Evolutionary conservation across 2,888 invertebrate genomes (phyloP).

Genomic region (Trichogramma dendrolimi): DNA sequence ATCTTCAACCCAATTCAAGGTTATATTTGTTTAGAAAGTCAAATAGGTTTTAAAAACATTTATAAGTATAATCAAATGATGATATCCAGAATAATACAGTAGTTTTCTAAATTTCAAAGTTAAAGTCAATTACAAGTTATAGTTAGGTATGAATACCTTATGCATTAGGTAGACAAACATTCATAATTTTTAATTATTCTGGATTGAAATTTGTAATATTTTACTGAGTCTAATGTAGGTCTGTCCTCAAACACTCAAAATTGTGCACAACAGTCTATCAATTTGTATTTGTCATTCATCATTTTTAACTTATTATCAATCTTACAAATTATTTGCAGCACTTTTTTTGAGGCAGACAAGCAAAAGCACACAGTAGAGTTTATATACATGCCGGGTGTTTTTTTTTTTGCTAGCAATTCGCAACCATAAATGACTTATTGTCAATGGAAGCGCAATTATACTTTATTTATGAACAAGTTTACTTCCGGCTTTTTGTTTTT

Average conservation of each 20-base stretch:
- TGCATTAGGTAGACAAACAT: too few species aligned
- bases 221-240: constrained; percentile 52
- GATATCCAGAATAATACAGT: constrained; percentile 27
- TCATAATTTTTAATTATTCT: constrained; percentile 45
- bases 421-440: background rate
- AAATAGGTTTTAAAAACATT: too few species aligned
- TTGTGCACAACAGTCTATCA: constrained; percentile 15
- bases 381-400: constrained; percentile 51
- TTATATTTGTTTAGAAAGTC: too few species aligned
- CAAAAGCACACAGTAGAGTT: constrained; percentile 51
- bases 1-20: too few species aligned
- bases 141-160: too few species aligned
- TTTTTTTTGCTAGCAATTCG: constrained; percentile 23
- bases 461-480: background rate
- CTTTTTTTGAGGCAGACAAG: constrained; percentile 48
- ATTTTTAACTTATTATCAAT: constrained; percentile 14
- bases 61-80: too few species aligned
- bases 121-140: too few species aligned
- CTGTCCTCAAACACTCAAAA: constrained; percentile 44
- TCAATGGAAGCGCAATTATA: background rate
- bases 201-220: constrained; percentile 34
- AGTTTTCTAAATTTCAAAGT: too few species aligned
- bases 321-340: constrained; percentile 14
- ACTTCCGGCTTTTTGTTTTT: background rate
- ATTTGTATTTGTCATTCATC: constrained; percentile 6